phyloP scores from a whole-genome alignment of 2,797 vertebrate species.

The Muscicapa comitata region DNA sequence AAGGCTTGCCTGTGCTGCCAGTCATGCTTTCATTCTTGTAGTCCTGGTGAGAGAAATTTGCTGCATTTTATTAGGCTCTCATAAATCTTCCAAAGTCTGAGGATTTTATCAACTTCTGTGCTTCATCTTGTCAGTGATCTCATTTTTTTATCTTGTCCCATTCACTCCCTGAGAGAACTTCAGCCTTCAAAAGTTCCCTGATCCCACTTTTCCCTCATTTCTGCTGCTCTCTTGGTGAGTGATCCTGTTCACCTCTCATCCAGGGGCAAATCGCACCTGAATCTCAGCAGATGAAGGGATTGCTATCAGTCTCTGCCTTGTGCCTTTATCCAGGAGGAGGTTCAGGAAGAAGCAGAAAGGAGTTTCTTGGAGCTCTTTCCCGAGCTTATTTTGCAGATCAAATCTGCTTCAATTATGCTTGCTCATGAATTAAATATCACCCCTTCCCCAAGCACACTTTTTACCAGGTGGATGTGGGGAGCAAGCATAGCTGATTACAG shows the following conservation, averaged over 20 bases:
- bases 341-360: neutral
- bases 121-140: neutral
- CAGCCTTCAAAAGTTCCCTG: neutral
- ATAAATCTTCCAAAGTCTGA: neutral
- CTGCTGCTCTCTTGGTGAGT: fast-evolving
- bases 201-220: neutral
- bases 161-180: neutral
- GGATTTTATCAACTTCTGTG: neutral
- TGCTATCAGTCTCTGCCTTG: neutral
- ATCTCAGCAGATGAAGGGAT: neutral
- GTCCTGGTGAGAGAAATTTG: neutral
- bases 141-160: neutral
- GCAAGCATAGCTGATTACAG: fast-evolving
- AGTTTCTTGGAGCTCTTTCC: fast-evolving
- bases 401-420: neutral
- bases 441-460: neutral
- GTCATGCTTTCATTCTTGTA: neutral
- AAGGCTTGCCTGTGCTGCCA: neutral
- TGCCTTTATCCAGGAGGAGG: neutral
- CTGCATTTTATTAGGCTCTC: neutral
- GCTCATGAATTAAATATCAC: neutral
- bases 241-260: neutral
- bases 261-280: neutral
- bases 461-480: neutral
- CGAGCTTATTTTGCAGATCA: neutral